A percentile compares a stretch with the other conserved stretches of the same genome.
These are phyloP conservation scores for Planococcus citri DNA, from an alignment of 1,140 invertebrate genomes.

Conservation along the genomic window DNA sequence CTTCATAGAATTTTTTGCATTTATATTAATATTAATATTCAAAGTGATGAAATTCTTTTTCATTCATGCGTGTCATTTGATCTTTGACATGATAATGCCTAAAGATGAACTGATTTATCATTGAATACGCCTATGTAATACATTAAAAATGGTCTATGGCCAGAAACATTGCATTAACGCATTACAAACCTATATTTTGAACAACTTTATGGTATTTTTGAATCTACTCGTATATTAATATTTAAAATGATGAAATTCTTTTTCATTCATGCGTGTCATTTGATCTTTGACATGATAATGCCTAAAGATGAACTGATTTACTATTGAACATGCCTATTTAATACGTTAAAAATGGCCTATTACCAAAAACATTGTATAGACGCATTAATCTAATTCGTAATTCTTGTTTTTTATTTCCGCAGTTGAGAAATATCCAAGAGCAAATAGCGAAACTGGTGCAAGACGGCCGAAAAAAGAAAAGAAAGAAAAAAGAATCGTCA, in stretches of 20 bases:
- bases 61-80: constrained; percentile 24
- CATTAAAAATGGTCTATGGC: too few relatives aligned
- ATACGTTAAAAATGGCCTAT: too few relatives aligned
- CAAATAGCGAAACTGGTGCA: constrained; percentile 79
- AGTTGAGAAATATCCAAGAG: constrained; percentile 77
- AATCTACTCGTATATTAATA: too few relatives aligned
- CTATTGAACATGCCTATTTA: too few relatives aligned
- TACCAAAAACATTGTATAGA: too few relatives aligned
- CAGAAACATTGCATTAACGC: too few relatives aligned
- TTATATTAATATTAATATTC: too few relatives aligned
- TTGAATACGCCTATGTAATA: too few relatives aligned
- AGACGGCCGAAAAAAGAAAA: constrained; percentile 63
- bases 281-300: constrained; percentile 1
- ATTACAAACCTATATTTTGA: too few relatives aligned
- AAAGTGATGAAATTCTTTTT: constrained; percentile 22
- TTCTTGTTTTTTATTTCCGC: constrained; percentile 25
- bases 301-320: not conserved
- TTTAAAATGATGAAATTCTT: constrained; percentile 22
- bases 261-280: constrained; percentile 24
- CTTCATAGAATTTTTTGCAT: too few relatives aligned
- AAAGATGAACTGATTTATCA: not conserved
- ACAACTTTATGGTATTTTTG: too few relatives aligned
- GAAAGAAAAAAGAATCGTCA: constrained; percentile 49
- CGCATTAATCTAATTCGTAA: too few relatives aligned
- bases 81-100: not conserved